Percentiles rank a stretch among this genome's conserved stretches.
phyloP scores from a whole-genome alignment of 2,113 vertebrate genomes.

The Phycodurus eques region DNA sequence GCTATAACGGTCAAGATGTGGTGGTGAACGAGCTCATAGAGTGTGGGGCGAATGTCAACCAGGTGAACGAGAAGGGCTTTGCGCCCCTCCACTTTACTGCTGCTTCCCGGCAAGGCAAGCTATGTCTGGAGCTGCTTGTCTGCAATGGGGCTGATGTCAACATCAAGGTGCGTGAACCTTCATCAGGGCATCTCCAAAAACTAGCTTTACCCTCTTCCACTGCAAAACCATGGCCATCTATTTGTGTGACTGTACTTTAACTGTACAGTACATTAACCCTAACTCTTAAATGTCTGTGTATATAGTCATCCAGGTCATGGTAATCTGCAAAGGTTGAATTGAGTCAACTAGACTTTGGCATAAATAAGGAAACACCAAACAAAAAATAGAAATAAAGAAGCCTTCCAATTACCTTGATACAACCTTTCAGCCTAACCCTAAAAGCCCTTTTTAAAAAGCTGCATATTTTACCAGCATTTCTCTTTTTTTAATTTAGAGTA shows the following conservation, averaged over 20 bases:
- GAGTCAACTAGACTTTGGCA: neutral
- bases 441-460: neutral
- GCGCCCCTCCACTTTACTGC: conserved; percentile 95
- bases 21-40: conserved; percentile 97
- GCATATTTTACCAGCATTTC: neutral
- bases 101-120: conserved; percentile 90
- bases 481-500: conserved; percentile 79
- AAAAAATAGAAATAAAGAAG: too few relatives aligned
- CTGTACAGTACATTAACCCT: neutral
- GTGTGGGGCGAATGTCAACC: conserved; percentile 93
- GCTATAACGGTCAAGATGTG: conserved; percentile 97
- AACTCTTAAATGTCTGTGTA: neutral
- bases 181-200: neutral
- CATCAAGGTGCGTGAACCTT: conserved; percentile 80
- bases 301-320: neutral
- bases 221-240: neutral
- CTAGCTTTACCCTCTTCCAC: neutral
- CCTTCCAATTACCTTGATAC: neutral
- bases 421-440: neutral
- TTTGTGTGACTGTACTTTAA: neutral
- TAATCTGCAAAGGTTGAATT: neutral
- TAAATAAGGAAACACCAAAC: too few relatives aligned
- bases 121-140: conserved; percentile 95
- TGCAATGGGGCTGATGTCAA: conserved; percentile 93
- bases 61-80: conserved; percentile 94